These are phyloP conservation scores for Scomber colias DNA, from an alignment of 2,113 vertebrate species.

Conservation along the genomic window DNA sequence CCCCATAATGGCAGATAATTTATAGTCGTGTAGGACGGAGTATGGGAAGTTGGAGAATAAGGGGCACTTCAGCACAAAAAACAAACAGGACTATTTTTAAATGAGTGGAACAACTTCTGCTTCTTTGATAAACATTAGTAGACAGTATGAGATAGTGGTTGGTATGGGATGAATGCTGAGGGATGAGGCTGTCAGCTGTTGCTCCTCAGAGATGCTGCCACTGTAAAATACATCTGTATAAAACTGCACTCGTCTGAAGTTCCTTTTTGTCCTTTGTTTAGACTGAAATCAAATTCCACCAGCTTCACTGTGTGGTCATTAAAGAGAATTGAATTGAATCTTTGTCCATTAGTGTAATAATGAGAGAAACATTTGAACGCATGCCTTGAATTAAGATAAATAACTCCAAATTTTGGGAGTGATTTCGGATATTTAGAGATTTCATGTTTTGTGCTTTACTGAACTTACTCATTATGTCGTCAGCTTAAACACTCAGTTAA, in stretches of 20 bases:
- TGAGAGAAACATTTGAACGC: too few species aligned
- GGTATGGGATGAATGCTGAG: neutral
- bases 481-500: neutral
- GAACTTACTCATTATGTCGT: neutral
- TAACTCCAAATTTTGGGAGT: too few species aligned
- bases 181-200: constrained; percentile 56
- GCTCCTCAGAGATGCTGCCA: neutral
- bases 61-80: neutral
- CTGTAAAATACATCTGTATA: neutral
- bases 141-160: neutral
- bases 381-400: too few species aligned
- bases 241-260: neutral
- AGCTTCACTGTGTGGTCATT: too few species aligned
- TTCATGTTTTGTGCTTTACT: neutral
- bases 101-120: too few species aligned
- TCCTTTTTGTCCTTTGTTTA: neutral
- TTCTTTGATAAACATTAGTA: too few species aligned
- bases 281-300: too few species aligned
- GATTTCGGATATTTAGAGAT: neutral
- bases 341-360: too few species aligned
- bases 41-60: neutral
- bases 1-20: neutral
- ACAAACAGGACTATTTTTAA: neutral
- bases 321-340: too few species aligned
- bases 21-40: too few species aligned